Conservation (phyloP, 2,113 vertebrate genomes). For the Datnioides undecimradiatus region DNA sequence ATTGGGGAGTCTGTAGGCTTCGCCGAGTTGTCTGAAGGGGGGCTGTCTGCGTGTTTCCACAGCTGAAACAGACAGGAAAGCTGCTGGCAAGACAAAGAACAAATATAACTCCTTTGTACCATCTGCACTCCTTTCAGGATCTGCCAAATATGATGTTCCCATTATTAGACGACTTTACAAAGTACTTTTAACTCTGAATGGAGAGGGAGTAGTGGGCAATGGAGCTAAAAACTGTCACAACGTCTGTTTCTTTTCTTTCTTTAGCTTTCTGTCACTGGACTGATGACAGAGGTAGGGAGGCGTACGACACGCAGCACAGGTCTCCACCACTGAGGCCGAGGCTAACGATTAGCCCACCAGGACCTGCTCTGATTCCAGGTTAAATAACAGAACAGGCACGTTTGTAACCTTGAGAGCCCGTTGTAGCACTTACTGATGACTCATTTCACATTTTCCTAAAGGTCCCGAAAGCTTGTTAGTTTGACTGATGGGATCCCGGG, state of each 20-base stretch:
- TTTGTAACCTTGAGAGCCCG: neutral
- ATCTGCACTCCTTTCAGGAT: constrained; percentile 45
- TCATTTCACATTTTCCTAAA: neutral
- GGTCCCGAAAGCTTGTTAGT: neutral
- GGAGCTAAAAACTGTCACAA: constrained; percentile 7
- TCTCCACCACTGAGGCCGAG: neutral
- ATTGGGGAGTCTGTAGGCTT: constrained; percentile 30
- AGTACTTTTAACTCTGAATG: constrained; percentile 12
- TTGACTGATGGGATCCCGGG: neutral
- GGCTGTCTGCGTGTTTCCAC: constrained; percentile 38
- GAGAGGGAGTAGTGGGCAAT: neutral
- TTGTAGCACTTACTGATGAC: neutral
- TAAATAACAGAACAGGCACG: neutral
- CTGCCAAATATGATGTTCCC: constrained; percentile 47
- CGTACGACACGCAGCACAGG: no score
- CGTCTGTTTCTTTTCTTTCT: neutral
- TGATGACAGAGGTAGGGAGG: neutral
- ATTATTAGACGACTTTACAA: constrained; percentile 40
- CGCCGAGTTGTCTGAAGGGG: constrained; percentile 40
- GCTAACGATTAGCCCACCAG: neutral
- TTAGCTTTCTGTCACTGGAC: neutral
- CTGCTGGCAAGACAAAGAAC: constrained; percentile 56
- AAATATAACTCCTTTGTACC: constrained; percentile 65
- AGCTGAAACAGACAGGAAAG: constrained; percentile 45
- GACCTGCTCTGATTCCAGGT: neutral